Evolutionary conservation across 2,888 invertebrate genomes (phyloP), one percentile per base, ranked within the genome.

Genomic region (Phengaris arion): DNA sequence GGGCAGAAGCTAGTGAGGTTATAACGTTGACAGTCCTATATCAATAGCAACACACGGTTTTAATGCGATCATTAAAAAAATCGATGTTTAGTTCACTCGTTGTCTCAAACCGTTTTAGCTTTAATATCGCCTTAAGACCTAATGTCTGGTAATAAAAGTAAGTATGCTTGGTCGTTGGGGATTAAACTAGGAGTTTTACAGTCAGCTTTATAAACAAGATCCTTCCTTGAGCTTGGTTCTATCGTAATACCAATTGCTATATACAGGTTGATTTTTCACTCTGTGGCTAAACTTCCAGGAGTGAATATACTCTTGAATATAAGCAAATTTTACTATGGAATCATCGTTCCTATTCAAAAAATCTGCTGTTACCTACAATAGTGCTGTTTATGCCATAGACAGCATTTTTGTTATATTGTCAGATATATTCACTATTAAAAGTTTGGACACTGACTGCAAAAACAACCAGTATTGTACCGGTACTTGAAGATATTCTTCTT

Each of bases 81-180:
- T 15, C 46, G 48, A 48, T n/a, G 9, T 48, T n/a, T 69, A 15
- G 69, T 69, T 46, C 13, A 22, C 22, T 68, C 35, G 35, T 64
- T 64, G 64, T 69, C 69, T 69, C 48, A 69, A 48, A 69, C 48
- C 4, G 69, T 48, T 48, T 46, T 48, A 15, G n/a, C n/a, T 68
- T 15, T 69, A 69, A 69, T 69, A 69, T 69, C 15, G 48, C 68
- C 68, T 69, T 48, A 69, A 69, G 46, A 48, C 45, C 46, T 69
- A 69, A 69, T n/a, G 46, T 46, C 48, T 69, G 48, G 69, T 48
- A 69, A 9, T 69, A 69, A 69, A 48, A 48, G 46, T 48, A 48
- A 69, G 69, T 15, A 22, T 69, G 69, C 68, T 69, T n/a, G 15
- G 48, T 69, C 69, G 69, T 69, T 68, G n/a, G 15, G 68, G 15